Evolutionary conservation across 2,797 vertebrate species (phyloP), one percentile per base, ranked within the genome.

Genomic region (Brachyrhaphis roseni): DNA sequence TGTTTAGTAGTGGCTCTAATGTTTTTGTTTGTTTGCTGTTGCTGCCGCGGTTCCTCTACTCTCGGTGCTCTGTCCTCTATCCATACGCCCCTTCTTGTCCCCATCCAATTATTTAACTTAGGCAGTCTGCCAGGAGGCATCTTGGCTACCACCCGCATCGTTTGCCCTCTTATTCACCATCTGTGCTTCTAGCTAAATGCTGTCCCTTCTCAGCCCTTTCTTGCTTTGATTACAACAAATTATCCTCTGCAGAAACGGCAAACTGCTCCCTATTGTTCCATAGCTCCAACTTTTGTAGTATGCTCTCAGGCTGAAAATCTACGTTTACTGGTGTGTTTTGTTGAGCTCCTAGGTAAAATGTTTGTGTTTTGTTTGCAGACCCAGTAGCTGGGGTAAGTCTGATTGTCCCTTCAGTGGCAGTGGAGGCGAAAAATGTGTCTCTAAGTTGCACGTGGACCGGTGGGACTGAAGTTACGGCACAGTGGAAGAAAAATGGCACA

Each of bases 151-250:
- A 81, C 87, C 91, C 87, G 47, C 84, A 77, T 91, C 83, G 90
- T 90, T 93, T 94, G 92, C 89, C 91, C 92, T 87, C 89, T 89
- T 87, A 89, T 75, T 89, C 82, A 28, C 91, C 94, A 94, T 94
- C 93, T 94, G 93, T 86, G 89, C 90, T 75, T 82, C 79, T 88
- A 80, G 89, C 90, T 89, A 86, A 87, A 87, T 84, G 74, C 70
- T 72, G 86, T 89, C 88, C 87, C 82, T 83, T 82, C 88, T 84
- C 86, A 34, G 84, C 86, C 84, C 87, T 90, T 90, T 79, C 86
- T 91, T 87, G 85, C 91, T 94, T 92, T 92, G 90, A 94, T 93
- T 92, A 92, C 85, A 84, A 86, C 87, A 93, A 92, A 94, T 91
- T 84, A 90, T 86, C 86, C 91, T 93, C 90, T 87, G 74, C 86